Evolutionary conservation across 2,797 vertebrate genomes (phyloP), one percentile per base, ranked within the genome.

Genomic region (Linurgus olivaceus): DNA sequence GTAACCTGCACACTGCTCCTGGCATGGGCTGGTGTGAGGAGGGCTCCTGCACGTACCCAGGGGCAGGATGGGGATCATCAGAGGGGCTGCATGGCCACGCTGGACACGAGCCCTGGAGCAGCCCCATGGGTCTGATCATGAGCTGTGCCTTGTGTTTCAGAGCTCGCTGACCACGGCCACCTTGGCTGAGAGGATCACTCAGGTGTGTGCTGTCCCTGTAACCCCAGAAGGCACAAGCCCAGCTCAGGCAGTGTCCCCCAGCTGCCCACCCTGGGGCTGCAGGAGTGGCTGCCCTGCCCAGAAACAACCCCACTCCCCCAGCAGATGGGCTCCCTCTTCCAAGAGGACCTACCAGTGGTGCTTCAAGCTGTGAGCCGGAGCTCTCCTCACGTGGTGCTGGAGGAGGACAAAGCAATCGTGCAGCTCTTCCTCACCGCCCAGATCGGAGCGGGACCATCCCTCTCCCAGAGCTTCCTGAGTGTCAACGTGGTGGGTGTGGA

Each of bases 301-400:
- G 45, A 19, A 71, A 26, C 48, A 33, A 1, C 68, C 62, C 57
- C 2, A 1, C 25, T 55, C 66, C 51, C 67, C 45, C 0, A 1
- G 25, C 92, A 96, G 96, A 33, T 93, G 73, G 66, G 88, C 10
- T 94, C 91, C 73, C 93, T 95, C 26, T 96, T 94, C 95, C 95
- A 50, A 14, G 94, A 96, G 54, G 95, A 95, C 11, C 23, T 68
- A 0, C 90, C 95, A 0, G 88, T 96, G 58, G 5, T 57, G 18
- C 70, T 96, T 31, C 86, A 35, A 13, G 62, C 61, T 0, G 23
- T 17, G 18, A 44, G 88, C 88, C 23, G 91, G 62, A 96, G 95
- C 3, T 75, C 95, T 0, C 82, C 96, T 3, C 70, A 8, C 0
- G 88, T 88, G 87, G 58, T 51, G 24, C 92, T 96, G 94, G 95